Conservation (phyloP, 1,140 invertebrate species). For the Drosophila insularis region DNA sequence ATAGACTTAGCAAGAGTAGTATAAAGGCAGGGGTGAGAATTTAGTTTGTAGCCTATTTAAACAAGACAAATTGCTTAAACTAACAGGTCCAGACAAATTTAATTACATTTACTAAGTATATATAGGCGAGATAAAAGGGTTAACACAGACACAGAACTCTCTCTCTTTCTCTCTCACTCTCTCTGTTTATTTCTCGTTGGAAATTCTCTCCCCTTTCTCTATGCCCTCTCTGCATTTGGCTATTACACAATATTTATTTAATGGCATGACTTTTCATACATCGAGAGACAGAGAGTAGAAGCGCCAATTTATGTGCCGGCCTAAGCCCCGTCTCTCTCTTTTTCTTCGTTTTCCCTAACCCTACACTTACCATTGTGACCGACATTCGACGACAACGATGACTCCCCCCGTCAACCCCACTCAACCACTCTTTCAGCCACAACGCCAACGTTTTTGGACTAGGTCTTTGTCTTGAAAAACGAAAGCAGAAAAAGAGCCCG, state of each 20-base stretch:
- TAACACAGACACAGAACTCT: not conserved
- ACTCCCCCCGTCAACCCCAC: not conserved
- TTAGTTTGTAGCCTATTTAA: not conserved
- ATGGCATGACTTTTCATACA: conserved; percentile 69
- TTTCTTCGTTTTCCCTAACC: not conserved
- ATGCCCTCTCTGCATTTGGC: conserved; percentile 17
- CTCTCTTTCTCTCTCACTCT: too few relatives aligned
- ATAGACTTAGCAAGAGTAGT: too few relatives aligned
- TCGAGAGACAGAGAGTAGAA: not conserved
- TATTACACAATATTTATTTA: conserved; percentile 71
- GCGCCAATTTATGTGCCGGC: conserved; percentile 57
- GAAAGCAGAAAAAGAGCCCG: conserved; percentile 17
- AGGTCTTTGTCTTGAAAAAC: conserved; percentile 22
- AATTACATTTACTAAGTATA: conserved; percentile 46
- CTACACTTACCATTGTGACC: conserved; percentile 36
- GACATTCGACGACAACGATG: conserved; percentile 45
- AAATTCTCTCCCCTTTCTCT: not conserved
- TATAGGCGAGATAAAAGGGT: conserved; percentile 18
- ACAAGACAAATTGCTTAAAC: conserved; percentile 51
- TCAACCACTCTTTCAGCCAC: not conserved
- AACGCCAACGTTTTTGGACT: not conserved
- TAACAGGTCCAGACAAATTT: conserved; percentile 53
- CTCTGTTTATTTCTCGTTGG: not conserved
- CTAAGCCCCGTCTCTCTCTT: not conserved
- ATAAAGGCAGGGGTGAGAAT: too few relatives aligned